Evolutionary conservation across 1,140 invertebrate genomes (phyloP).

Genomic region (Drosophila punjabiensis): DNA sequence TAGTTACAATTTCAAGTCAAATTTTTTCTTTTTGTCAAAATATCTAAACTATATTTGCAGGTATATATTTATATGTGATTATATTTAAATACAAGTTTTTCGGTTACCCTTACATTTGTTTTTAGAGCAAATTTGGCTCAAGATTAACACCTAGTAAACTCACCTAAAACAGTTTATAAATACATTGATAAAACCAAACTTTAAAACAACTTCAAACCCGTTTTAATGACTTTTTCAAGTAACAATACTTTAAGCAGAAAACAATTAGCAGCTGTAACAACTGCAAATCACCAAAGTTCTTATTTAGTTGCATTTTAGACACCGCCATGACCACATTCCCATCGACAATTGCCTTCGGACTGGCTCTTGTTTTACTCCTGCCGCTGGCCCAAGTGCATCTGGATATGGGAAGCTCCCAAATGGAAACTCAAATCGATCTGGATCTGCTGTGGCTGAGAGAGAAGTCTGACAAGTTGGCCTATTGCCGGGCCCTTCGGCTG

Average conservation of each 20-base stretch:
- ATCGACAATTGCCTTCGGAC: background rate
- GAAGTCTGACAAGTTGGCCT: conserved; percentile 51
- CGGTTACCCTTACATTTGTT: too few species aligned
- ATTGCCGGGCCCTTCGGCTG: conserved; percentile 47
- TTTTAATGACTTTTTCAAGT: background rate
- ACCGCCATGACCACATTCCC: conserved; percentile 12
- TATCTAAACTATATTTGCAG: too few species aligned
- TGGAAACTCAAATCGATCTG: conserved; percentile 20
- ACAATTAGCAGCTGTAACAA: conserved; percentile 23
- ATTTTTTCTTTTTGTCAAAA: too few species aligned
- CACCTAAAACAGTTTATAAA: background rate
- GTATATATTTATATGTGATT: too few species aligned
- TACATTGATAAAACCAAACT: background rate
- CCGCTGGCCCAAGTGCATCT: conserved; percentile 9
- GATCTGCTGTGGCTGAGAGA: conserved; percentile 35
- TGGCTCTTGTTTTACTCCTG: conserved; percentile 12
- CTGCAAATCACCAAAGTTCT: background rate
- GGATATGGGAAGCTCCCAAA: conserved; percentile 12
- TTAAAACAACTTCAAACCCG: background rate
- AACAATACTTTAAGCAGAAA: background rate
- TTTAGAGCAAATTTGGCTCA: background rate
- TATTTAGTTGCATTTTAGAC: conserved; percentile 4
- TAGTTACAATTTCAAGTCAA: too few species aligned
- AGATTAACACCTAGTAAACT: background rate
- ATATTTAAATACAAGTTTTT: too few species aligned